Conservation (phyloP, 2,797 vertebrate genomes). For the Pseudochromis fuscus region DNA sequence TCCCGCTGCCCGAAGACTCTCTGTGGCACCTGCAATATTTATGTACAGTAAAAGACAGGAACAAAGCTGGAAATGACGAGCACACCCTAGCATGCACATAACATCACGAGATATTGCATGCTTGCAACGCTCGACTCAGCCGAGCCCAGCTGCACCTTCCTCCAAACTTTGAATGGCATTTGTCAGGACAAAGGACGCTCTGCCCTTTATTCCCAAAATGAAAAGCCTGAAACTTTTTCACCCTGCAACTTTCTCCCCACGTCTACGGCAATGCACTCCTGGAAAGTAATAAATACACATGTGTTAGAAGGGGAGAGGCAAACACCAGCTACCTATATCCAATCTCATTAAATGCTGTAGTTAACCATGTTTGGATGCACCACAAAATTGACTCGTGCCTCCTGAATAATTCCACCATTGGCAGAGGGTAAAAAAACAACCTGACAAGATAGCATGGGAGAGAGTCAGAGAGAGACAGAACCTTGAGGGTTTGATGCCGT, state of each 20-base stretch:
- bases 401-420: constrained; percentile 52
- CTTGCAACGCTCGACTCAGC: constrained; percentile 17
- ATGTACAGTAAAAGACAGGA: constrained; percentile 39
- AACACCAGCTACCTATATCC: constrained; percentile 58
- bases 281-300: constrained; percentile 54
- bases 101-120: neutral
- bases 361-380: constrained; percentile 77
- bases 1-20: constrained; percentile 21
- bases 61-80: too few species aligned
- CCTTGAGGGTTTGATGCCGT: constrained; percentile 52
- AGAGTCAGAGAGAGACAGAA: constrained; percentile 31
- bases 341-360: constrained; percentile 72
- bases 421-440: constrained; percentile 53
- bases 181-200: constrained; percentile 32
- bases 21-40: constrained; percentile 46
- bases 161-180: constrained; percentile 48
- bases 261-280: constrained; percentile 33
- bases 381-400: constrained; percentile 65
- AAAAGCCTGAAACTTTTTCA: constrained; percentile 35
- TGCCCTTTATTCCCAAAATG: constrained; percentile 39
- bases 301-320: constrained; percentile 33
- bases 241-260: constrained; percentile 13
- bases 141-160: constrained; percentile 39
- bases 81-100: neutral
- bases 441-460: constrained; percentile 22